Conservation (phyloP, 53 echinoderm and acorn worm species). For the Mesocentrotus franciscanus region DNA sequence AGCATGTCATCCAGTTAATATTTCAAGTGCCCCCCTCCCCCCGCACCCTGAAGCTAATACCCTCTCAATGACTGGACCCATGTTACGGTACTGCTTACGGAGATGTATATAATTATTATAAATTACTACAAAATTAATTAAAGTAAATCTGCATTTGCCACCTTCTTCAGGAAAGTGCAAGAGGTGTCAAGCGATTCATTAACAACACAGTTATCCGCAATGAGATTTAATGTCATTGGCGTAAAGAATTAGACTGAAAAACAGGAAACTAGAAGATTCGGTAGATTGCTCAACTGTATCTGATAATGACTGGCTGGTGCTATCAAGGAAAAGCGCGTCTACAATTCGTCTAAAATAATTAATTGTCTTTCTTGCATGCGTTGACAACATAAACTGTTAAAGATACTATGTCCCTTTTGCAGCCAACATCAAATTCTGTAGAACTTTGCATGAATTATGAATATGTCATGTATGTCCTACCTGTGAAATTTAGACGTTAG, state of each 20-base stretch:
- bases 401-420: too few relatives aligned
- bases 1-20: too few relatives aligned
- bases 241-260: background rate
- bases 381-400: background rate
- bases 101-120: too few relatives aligned
- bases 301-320: background rate
- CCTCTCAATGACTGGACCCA: too few relatives aligned
- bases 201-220: background rate
- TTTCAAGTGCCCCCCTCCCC: too few relatives aligned
- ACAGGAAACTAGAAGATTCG: background rate
- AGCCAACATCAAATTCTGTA: too few relatives aligned
- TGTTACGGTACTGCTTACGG: too few relatives aligned
- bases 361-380: background rate
- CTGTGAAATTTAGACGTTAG: too few relatives aligned
- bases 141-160: background rate
- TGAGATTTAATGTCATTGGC: background rate
- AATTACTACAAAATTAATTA: too few relatives aligned
- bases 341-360: background rate
- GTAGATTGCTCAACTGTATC: background rate
- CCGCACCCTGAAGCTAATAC: too few relatives aligned
- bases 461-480: too few relatives aligned
- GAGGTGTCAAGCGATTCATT: background rate
- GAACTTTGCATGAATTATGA: too few relatives aligned
- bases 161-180: background rate
- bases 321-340: background rate